These are phyloP conservation scores for Naso thynnoides DNA, from an alignment of 2,797 vertebrate genomes.

Conservation along the genomic window DNA sequence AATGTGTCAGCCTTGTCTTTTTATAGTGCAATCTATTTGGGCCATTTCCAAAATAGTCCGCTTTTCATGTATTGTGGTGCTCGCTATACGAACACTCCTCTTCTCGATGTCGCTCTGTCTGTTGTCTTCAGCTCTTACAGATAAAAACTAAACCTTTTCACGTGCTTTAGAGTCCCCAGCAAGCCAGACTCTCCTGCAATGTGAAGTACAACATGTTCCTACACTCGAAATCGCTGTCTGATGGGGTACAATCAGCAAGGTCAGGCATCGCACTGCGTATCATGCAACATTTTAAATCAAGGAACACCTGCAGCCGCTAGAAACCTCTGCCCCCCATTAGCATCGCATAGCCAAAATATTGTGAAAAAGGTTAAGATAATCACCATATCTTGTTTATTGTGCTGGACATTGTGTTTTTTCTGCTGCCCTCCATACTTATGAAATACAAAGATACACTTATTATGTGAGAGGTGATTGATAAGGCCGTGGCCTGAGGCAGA, in stretches of 20 bases:
- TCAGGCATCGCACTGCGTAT: conserved; percentile 23
- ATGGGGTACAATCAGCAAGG: conserved; percentile 66
- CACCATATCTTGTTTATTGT: neutral
- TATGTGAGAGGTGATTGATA: too few species aligned
- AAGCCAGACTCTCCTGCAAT: conserved; percentile 33
- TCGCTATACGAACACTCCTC: conserved; percentile 1
- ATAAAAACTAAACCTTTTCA: conserved; percentile 20
- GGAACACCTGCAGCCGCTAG: neutral
- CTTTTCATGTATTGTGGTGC: conserved; percentile 29
- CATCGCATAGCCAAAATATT: conserved; percentile 20
- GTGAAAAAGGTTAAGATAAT: neutral
- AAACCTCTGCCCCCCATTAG: conserved; percentile 32
- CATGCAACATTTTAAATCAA: conserved; percentile 10
- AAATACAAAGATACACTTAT: neutral
- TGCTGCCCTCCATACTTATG: neutral
- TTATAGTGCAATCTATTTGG: conserved; percentile 56
- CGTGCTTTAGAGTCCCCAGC: conserved; percentile 25
- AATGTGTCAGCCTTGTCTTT: conserved; percentile 34
- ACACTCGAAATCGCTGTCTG: conserved; percentile 51
- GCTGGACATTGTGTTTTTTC: neutral
- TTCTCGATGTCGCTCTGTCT: conserved; percentile 5
- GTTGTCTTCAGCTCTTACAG: conserved; percentile 9
- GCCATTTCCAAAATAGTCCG: conserved; percentile 47
- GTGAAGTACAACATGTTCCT: conserved; percentile 60
- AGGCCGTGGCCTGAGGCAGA: too few species aligned